These are phyloP conservation scores for Epizoanthus rinbou DNA, from an alignment of 92 coral and sea anemone genomes.

Conservation along the genomic window DNA sequence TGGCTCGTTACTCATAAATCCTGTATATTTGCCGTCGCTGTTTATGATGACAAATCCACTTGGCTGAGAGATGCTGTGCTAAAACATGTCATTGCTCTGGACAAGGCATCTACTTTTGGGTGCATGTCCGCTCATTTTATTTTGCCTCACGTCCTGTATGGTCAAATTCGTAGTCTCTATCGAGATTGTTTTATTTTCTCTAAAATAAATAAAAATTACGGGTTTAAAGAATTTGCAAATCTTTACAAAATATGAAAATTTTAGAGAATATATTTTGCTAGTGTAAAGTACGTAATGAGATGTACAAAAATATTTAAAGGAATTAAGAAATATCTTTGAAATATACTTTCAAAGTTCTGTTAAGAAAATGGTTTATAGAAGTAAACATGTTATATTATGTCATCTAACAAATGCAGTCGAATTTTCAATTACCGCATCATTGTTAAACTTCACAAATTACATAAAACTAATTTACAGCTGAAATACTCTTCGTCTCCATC, in stretches of 20 bases:
- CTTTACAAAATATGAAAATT: neutral
- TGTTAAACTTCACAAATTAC: too few relatives aligned
- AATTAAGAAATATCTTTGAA: conserved; percentile 29
- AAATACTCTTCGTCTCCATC: too few relatives aligned
- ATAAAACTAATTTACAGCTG: too few relatives aligned
- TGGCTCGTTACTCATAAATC: too few relatives aligned
- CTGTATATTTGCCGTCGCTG: too few relatives aligned
- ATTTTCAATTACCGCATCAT: neutral
- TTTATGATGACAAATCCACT: neutral
- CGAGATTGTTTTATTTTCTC: neutral
- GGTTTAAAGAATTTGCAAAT: conserved; percentile 13
- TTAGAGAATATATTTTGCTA: conserved; percentile 37
- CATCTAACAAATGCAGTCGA: neutral
- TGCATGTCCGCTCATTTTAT: too few relatives aligned
- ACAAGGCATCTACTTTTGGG: too few relatives aligned
- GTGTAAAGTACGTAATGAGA: conserved; percentile 26
- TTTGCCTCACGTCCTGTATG: neutral
- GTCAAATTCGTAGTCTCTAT: neutral
- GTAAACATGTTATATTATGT: neutral
- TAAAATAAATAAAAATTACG: neutral
- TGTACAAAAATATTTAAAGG: conserved; percentile 32
- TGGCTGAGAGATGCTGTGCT: too few relatives aligned
- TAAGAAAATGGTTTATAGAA: conserved; percentile 28
- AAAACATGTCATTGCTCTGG: too few relatives aligned
- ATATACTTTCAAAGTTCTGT: conserved; percentile 5